A percentile compares a stretch with the other conserved stretches of the same genome.
phyloP scores from a whole-genome alignment of 2,797 vertebrate species.

The Sebastes diploproa region DNA sequence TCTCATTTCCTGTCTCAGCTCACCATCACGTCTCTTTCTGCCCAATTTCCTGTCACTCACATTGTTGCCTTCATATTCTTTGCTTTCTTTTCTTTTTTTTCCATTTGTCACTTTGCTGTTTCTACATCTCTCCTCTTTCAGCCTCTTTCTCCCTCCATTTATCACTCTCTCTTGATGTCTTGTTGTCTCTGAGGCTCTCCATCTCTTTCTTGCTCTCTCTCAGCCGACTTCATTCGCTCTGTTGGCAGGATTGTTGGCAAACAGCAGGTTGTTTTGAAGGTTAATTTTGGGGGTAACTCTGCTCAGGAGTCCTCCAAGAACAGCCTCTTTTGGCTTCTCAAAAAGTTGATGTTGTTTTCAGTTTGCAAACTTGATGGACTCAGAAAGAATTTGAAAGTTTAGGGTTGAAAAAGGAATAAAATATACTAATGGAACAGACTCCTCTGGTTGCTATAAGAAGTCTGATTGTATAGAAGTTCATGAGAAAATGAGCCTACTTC shows the following conservation, averaged over 20 bases:
- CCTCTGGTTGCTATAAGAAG: too few species aligned
- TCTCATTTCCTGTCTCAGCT: slow-evolving; percentile 35
- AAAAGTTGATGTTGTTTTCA: background rate
- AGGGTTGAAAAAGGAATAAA: background rate
- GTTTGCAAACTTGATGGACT: background rate
- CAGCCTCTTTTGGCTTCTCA: background rate
- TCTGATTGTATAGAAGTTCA: too few species aligned
- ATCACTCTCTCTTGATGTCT: background rate
- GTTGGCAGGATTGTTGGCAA: background rate
- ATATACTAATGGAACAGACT: background rate
- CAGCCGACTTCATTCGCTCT: background rate
- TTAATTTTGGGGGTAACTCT: background rate
- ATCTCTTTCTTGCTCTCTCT: background rate
- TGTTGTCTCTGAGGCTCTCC: background rate
- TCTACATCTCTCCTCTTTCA: background rate
- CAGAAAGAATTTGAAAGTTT: background rate
- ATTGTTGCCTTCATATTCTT: background rate
- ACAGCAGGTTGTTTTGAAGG: background rate
- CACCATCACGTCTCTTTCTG: slow-evolving; percentile 12
- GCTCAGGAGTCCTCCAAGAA: background rate
- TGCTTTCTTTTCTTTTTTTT: background rate
- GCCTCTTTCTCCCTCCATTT: background rate
- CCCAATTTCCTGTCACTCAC: slow-evolving; percentile 19
- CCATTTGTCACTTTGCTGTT: background rate
- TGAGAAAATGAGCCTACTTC: too few species aligned